Percentiles rank a stretch among this genome's conserved stretches.
phyloP scores from a whole-genome alignment of 2,797 vertebrate species.

The Myotis planiceps region DNA sequence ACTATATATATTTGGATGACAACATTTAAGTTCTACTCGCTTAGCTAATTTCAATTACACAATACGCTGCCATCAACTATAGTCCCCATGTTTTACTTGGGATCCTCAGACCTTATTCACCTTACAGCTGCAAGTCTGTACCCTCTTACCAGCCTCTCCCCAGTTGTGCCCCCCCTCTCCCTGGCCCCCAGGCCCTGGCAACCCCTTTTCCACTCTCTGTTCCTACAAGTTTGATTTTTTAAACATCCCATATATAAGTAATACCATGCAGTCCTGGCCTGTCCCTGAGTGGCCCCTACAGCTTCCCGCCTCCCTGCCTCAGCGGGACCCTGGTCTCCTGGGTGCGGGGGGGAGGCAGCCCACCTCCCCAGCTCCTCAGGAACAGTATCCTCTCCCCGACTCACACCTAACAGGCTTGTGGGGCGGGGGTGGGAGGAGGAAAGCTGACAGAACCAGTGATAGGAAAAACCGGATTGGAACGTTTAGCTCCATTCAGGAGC shows the following conservation, averaged over 20 bases:
- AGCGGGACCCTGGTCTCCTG: not conserved
- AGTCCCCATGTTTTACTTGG: not conserved
- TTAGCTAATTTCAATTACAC: not conserved
- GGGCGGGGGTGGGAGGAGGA: not conserved
- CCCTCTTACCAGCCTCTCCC: not conserved
- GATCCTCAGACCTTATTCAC: not conserved
- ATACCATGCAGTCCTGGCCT: not conserved
- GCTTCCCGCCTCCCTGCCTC: not conserved
- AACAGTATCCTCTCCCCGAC: constrained; percentile 65
- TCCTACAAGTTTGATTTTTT: not conserved
- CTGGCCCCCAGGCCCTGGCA: not conserved
- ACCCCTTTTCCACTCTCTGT: not conserved
- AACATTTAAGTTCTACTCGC: not conserved
- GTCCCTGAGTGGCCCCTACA: not conserved
- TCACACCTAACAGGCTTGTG: constrained; percentile 75
- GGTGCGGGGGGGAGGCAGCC: not conserved
- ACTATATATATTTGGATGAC: not conserved
- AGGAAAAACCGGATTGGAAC: constrained; percentile 74
- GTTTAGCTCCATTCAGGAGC: constrained; percentile 81
- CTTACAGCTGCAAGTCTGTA: not conserved
- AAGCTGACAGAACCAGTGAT: constrained; percentile 76
- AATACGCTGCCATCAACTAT: not conserved
- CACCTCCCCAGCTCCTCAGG: not conserved
- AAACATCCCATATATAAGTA: not conserved
- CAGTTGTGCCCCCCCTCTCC: not conserved